Percentiles rank a stretch among this genome's conserved stretches.
Conservation (phyloP, 2,113 vertebrate species). For the Indicator maculatus region DNA sequence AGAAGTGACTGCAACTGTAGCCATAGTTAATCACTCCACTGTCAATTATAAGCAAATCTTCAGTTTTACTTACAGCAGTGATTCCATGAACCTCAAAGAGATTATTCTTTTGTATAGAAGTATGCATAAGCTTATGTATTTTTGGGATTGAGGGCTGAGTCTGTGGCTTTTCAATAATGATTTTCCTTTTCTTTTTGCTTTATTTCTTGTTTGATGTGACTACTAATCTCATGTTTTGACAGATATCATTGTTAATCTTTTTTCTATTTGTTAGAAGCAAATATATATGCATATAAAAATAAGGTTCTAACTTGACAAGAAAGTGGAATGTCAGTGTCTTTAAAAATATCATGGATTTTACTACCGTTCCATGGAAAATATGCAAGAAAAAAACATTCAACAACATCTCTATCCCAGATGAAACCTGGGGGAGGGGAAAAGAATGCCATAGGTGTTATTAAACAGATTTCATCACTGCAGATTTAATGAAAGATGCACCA, state of each 20-base stretch:
- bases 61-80: background rate
- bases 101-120: background rate
- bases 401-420: slow-evolving; percentile 7
- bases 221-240: background rate
- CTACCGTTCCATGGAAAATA: background rate
- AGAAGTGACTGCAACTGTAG: background rate
- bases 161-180: background rate
- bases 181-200: background rate
- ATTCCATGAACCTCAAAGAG: background rate
- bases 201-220: background rate
- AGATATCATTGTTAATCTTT: background rate
- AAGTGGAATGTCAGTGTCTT: background rate
- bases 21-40: background rate
- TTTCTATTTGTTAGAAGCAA: background rate
- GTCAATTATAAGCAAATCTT: background rate
- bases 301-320: background rate
- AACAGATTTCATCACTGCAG: slow-evolving; percentile 58
- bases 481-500: slow-evolving; percentile 66
- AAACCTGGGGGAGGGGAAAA: slow-evolving; percentile 4
- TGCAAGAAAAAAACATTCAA: slow-evolving; percentile 3
- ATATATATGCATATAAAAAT: background rate
- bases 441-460: slow-evolving; percentile 54
- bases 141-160: background rate
- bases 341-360: slow-evolving; percentile 19
- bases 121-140: background rate